Percentiles rank a stretch among this genome's conserved stretches.
These are phyloP conservation scores for Acanthochromis polyacanthus DNA, from an alignment of 2,113 vertebrate species.

Conservation along the genomic window DNA sequence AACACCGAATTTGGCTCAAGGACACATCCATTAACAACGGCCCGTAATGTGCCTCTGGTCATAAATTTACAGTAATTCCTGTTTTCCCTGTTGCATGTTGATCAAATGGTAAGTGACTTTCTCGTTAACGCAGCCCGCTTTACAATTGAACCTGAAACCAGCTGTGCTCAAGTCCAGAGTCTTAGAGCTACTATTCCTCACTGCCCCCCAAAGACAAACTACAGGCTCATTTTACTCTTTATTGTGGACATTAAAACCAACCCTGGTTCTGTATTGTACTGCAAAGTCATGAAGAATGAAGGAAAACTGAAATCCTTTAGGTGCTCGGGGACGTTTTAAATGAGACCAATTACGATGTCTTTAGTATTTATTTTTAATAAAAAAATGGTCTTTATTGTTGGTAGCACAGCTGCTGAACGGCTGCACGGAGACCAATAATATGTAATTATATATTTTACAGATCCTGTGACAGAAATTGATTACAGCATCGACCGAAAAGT, in stretches of 20 bases:
- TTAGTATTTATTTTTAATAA: slow-evolving; percentile 69
- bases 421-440: slow-evolving; percentile 67
- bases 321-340: slow-evolving; percentile 73
- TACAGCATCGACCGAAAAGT: slow-evolving; percentile 44
- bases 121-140: slow-evolving; percentile 64
- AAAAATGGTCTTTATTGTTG: slow-evolving; percentile 68
- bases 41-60: slow-evolving; percentile 51
- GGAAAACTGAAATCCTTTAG: slow-evolving; percentile 53
- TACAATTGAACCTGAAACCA: slow-evolving; percentile 73
- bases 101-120: slow-evolving; percentile 68
- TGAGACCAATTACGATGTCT: slow-evolving; percentile 70
- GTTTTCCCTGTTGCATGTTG: slow-evolving; percentile 57
- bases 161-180: slow-evolving; percentile 65
- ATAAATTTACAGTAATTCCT: slow-evolving; percentile 69
- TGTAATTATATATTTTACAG: slow-evolving; percentile 70
- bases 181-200: slow-evolving; percentile 50
- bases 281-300: slow-evolving; percentile 38
- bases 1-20: slow-evolving; percentile 59
- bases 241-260: slow-evolving; percentile 73
- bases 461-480: slow-evolving; percentile 63
- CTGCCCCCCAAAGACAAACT: slow-evolving; percentile 70
- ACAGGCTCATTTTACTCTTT: slow-evolving; percentile 75
- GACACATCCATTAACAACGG: slow-evolving; percentile 58
- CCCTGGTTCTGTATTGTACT: slow-evolving; percentile 34
- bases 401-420: slow-evolving; percentile 66